Conservation (phyloP, 2,888 invertebrate genomes). For the Sclerodermus sp. region DNA sequence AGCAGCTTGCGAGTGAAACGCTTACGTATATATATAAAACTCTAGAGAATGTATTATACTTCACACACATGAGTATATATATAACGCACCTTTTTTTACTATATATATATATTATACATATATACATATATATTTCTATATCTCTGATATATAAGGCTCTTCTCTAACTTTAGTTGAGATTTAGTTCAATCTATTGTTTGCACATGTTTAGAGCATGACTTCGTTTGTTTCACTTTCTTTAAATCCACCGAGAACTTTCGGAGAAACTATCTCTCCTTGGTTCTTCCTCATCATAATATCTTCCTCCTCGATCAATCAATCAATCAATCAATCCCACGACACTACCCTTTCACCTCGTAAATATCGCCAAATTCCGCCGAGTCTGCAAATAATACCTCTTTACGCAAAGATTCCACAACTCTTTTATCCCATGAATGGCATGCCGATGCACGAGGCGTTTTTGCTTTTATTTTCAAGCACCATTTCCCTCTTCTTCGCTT, state of each 20-base stretch:
- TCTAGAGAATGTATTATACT: conserved; percentile 45
- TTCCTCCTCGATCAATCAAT: no score
- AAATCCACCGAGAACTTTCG: conserved; percentile 17
- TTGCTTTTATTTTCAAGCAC: conserved; percentile 32
- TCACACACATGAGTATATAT: conserved; percentile 41
- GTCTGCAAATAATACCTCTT: conserved; percentile 24
- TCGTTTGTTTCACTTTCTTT: conserved; percentile 51
- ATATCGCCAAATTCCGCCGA: conserved; percentile 36
- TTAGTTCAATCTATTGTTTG: conserved; percentile 57
- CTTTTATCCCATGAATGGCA: conserved; percentile 50
- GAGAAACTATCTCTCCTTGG: conserved; percentile 10
- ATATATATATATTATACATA: conserved; percentile 39
- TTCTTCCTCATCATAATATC: conserved; percentile 2
- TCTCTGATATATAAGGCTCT: conserved; percentile 57
- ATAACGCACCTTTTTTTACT: conserved; percentile 28
- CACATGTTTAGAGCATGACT: conserved; percentile 59
- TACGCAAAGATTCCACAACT: background rate
- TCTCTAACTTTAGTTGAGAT: conserved; percentile 57
- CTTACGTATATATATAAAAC: conserved; percentile 40
- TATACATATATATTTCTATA: conserved; percentile 49
- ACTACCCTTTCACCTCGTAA: conserved; percentile 12
- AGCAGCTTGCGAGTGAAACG: conserved; percentile 32
- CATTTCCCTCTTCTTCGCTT: background rate
- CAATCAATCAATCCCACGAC: conserved; percentile 17
- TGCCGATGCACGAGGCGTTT: conserved; percentile 52